phyloP scores from a whole-genome alignment of 2,888 invertebrate species.

The Tribolium freemani region DNA sequence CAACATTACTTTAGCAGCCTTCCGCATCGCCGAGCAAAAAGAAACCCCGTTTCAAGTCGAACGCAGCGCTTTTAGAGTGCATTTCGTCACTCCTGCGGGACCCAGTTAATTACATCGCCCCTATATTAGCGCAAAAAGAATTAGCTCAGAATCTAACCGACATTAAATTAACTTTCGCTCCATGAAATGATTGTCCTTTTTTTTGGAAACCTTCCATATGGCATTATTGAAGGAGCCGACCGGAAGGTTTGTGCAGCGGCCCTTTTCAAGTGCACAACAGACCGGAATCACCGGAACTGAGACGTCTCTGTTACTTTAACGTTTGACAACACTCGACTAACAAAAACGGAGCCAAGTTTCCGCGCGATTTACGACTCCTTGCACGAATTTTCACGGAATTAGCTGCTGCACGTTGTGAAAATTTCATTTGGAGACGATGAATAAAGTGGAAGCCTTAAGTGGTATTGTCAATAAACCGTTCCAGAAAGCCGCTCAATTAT shows the following conservation, averaged over 20 bases:
- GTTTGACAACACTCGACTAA: constrained; percentile 16
- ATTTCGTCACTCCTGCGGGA: not conserved
- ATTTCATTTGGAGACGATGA: constrained; percentile 3
- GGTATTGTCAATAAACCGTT: constrained; percentile 40
- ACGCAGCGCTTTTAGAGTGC: not conserved
- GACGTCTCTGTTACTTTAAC: constrained; percentile 31
- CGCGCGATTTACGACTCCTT: constrained; percentile 17
- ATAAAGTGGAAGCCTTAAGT: constrained; percentile 34
- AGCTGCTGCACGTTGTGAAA: not conserved
- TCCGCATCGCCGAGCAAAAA: not conserved
- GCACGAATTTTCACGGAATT: constrained; percentile 15
- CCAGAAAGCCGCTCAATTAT: constrained; percentile 42
- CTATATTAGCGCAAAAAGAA: not conserved
- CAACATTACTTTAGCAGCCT: not conserved
- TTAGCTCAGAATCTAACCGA: constrained; percentile 1
- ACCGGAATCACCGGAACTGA: constrained; percentile 31
- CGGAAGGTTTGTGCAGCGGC: constrained; percentile 9
- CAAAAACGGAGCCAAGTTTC: constrained; percentile 23
- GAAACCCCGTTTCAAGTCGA: not conserved
- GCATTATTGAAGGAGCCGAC: not conserved
- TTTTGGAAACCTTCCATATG: not conserved
- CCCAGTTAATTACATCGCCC: not conserved
- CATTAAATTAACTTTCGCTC: not conserved
- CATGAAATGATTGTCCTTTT: not conserved
- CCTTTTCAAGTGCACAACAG: constrained; percentile 32